A percentile compares a stretch with the other conserved stretches of the same genome.
Conservation (phyloP, 1,140 invertebrate species). For the Periplaneta americana region DNA sequence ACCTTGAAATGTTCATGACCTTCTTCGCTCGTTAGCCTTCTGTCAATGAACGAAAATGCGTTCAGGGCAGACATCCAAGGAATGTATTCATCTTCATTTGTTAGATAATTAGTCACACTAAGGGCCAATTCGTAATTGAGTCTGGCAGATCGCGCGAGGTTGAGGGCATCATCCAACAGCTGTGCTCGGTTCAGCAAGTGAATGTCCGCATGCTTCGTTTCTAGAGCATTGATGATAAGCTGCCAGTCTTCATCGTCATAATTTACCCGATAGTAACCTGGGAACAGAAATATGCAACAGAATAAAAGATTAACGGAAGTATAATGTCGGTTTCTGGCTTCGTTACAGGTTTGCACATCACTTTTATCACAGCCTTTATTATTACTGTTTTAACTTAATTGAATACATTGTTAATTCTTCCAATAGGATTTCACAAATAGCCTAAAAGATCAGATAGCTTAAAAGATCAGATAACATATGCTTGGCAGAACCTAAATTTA, state of each 20-base stretch:
- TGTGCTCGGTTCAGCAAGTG: constrained; percentile 54
- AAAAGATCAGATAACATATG: too few relatives aligned
- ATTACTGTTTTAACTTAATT: too few relatives aligned
- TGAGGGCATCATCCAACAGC: constrained; percentile 48
- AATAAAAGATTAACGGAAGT: too few relatives aligned
- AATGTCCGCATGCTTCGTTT: constrained; percentile 37
- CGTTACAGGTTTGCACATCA: too few relatives aligned
- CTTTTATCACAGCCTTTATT: too few relatives aligned
- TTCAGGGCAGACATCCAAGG: constrained; percentile 29
- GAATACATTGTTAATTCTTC: too few relatives aligned
- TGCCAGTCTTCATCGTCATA: constrained; percentile 49
- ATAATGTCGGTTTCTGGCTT: too few relatives aligned
- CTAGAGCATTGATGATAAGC: constrained; percentile 41
- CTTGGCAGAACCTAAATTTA: too few relatives aligned
- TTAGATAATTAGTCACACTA: constrained; percentile 48
- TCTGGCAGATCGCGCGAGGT: constrained; percentile 38
- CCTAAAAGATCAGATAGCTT: too few relatives aligned
- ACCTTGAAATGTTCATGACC: background rate
- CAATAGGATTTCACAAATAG: too few relatives aligned
- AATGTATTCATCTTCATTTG: constrained; percentile 46
- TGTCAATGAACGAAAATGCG: constrained; percentile 5
- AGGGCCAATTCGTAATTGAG: constrained; percentile 32
- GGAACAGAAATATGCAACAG: too few relatives aligned
- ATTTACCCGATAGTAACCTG: constrained; percentile 57
- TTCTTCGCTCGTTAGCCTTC: background rate